Evolutionary conservation across 2,888 invertebrate genomes (phyloP).

Genomic region (Atrina japonica): DNA sequence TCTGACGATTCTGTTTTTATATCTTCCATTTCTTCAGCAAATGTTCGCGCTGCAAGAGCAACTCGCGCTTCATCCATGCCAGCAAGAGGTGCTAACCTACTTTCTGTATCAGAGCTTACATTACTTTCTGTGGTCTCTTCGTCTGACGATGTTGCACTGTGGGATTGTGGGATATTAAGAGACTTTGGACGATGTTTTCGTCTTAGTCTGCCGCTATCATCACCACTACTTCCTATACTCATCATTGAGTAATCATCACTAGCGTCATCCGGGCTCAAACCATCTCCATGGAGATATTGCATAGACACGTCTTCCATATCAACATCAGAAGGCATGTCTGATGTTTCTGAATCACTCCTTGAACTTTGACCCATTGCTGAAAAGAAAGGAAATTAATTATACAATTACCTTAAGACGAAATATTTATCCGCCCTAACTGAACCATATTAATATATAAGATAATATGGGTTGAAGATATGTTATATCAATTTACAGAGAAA

Average conservation of each 20-base stretch:
- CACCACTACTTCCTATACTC: conserved; percentile 66
- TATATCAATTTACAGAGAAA: too few relatives aligned
- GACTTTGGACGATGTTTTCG: conserved; percentile 72
- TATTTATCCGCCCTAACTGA: too few relatives aligned
- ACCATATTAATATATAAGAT: too few relatives aligned
- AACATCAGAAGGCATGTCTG: conserved; percentile 69
- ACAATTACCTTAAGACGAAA: too few relatives aligned
- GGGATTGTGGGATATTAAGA: conserved; percentile 72
- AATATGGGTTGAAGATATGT: too few relatives aligned
- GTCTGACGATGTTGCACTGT: conserved; percentile 75
- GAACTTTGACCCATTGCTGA: conserved; percentile 58
- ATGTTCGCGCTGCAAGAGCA: conserved; percentile 61
- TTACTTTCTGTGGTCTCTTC: conserved; percentile 66
- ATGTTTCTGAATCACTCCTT: conserved; percentile 74
- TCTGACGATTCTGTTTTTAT: conserved; percentile 57
- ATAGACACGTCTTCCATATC: conserved; percentile 72
- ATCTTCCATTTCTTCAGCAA: conserved; percentile 64
- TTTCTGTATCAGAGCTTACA: conserved; percentile 62
- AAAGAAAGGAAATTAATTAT: conserved; percentile 17
- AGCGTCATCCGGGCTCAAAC: conserved; percentile 71
- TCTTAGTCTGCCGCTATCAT: conserved; percentile 58
- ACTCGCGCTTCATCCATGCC: conserved; percentile 56
- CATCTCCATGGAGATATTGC: conserved; percentile 64
- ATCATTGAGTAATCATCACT: conserved; percentile 70
- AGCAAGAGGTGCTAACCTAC: conserved; percentile 47